Base-by-base conservation (phyloP, 1,140 invertebrate species). In the Drosophila lacertosa region DNA sequence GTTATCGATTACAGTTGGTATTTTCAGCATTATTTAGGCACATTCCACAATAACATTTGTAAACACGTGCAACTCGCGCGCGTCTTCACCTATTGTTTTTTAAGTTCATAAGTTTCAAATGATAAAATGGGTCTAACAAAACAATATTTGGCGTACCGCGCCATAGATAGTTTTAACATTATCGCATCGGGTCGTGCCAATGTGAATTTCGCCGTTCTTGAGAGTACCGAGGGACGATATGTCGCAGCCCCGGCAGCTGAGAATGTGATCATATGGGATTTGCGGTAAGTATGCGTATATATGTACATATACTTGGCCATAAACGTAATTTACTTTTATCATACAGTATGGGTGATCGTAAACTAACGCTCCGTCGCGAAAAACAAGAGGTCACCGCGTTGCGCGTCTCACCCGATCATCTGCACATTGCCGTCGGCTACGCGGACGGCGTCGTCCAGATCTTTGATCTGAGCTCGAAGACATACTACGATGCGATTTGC, bases 231-330 rank as follows among this genome's bases (percentile, higher is more conserved):
- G 89, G 96, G 96, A 18, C 93, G 97, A 91, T 98, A 95, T 92
- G 94, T 97, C 50, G 98, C 97, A 37, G 95, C 95, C 35, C 97
- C 96, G 32, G 97, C 97, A 18, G 97, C 96, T 90, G 98, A 99
- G 93, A 95, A 97, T 93, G 95, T 99, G 51, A 94, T 96, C 79
- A 94, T 99, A 68, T 99, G 98, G 97, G 98, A 99, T 93, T 93
- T 98, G 74, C 93, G 89, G 91, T 91, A 40, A 50, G 60, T 3
- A 24, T 60, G 44, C 16, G 13, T 20, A 57, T 29, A 50, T 16
- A 7, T 4, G 4, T 3, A 33, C 1, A 44, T n/a, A 37, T 4
- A 48, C 53, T 10, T 29, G 6, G 26, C 5, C n/a, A 40, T 26
- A 9, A 24, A 37, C 40, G 16, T 7, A 0, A 35, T 20, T 35